phyloP scores from a whole-genome alignment of 2,797 vertebrate genomes.

The Mormyrus hasselquistii region DNA sequence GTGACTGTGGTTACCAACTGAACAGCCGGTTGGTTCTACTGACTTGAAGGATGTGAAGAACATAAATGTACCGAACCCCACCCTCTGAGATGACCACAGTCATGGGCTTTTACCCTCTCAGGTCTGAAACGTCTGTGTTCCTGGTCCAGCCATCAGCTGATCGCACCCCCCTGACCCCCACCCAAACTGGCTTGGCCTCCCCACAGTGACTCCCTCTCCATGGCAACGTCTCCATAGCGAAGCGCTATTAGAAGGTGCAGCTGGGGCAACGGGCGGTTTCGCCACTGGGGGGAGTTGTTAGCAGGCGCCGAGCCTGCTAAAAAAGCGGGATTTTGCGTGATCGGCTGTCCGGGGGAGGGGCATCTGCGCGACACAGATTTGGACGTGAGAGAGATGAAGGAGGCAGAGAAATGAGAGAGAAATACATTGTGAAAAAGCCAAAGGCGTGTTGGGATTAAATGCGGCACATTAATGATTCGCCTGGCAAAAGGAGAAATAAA shows the following conservation, averaged over 20 bases:
- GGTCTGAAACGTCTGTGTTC: background rate
- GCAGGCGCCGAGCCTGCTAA: constrained; percentile 20
- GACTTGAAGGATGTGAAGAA: background rate
- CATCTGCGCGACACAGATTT: constrained; percentile 31
- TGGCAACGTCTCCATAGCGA: background rate
- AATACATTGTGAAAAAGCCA: constrained; percentile 21
- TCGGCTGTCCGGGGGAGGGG: constrained; percentile 33
- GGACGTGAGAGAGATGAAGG: background rate
- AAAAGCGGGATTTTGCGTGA: constrained; percentile 29
- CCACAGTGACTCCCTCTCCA: background rate
- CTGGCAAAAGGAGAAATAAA: constrained; percentile 24
- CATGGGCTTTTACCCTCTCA: background rate
- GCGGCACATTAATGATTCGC: constrained; percentile 22
- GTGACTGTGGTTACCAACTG: background rate
- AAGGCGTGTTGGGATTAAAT: background rate
- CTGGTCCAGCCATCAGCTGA: background rate
- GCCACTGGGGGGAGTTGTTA: constrained; percentile 28
- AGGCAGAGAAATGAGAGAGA: background rate
- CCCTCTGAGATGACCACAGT: background rate
- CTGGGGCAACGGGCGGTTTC: constrained; percentile 12
- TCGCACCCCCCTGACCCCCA: too few species aligned
- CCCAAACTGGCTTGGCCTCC: background rate
- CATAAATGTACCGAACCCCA: background rate
- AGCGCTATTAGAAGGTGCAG: background rate
- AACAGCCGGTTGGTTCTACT: background rate